Percentiles rank a stretch among this genome's conserved stretches.
These are phyloP conservation scores for Caradrina clavipalpis DNA, from an alignment of 2,888 invertebrate species.

Conservation along the genomic window DNA sequence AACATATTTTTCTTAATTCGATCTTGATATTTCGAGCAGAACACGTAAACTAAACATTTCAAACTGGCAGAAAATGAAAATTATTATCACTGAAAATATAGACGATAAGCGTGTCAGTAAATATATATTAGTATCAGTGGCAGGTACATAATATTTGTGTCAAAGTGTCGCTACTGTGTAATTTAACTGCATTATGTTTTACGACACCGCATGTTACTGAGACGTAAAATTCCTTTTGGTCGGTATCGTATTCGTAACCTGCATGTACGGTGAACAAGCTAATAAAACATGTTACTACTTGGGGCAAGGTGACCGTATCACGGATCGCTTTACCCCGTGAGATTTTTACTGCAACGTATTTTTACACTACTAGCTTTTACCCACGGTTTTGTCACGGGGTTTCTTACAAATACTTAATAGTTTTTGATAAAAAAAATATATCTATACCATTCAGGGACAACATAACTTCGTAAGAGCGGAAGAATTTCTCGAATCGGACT, in stretches of 20 bases:
- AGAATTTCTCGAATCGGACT: too few species aligned
- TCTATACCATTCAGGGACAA: too few species aligned
- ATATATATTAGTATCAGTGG: constrained; percentile 21
- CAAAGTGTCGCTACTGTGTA: constrained; percentile 37
- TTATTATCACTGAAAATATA: constrained; percentile 1
- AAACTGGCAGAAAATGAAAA: background rate
- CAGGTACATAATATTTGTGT: constrained; percentile 19
- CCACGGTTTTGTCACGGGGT: background rate
- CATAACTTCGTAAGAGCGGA: too few species aligned
- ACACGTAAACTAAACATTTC: background rate
- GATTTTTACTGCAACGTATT: constrained; percentile 39
- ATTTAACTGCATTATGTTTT: constrained; percentile 60
- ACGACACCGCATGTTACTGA: constrained; percentile 52
- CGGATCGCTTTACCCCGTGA: constrained; percentile 35
- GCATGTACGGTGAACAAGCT: constrained; percentile 54
- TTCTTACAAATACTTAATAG: too few species aligned
- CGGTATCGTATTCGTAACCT: constrained; percentile 53
- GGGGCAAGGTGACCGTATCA: constrained; percentile 53
- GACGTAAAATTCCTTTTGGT: constrained; percentile 43
- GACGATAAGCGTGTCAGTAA: background rate
- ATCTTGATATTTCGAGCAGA: constrained; percentile 25
- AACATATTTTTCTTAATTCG: constrained; percentile 40
- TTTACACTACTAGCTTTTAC: constrained; percentile 1
- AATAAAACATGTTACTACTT: constrained; percentile 56
- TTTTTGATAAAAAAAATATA: too few species aligned